A percentile compares a stretch with the other conserved stretches of the same genome.
These are phyloP conservation scores for Shargacucullia verbasci DNA, from an alignment of 2,888 invertebrate species.

Conservation along the genomic window DNA sequence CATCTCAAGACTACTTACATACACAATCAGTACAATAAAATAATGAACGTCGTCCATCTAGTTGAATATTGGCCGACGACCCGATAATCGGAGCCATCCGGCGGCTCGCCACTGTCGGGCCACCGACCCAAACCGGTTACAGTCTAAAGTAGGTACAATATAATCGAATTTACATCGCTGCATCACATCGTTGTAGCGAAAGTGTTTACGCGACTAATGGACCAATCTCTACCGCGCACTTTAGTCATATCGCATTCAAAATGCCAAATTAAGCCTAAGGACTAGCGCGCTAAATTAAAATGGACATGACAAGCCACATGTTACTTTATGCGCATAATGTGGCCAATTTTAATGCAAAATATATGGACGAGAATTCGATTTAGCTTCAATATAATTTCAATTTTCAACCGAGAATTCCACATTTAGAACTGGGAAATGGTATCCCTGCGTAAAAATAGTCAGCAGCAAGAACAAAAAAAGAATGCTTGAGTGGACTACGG, in stretches of 20 bases:
- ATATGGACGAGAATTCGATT: background rate
- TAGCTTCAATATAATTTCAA: background rate
- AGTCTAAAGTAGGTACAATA: slow-evolving; percentile 51
- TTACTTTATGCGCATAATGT: background rate
- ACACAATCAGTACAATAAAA: slow-evolving; percentile 53
- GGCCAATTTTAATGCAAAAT: background rate
- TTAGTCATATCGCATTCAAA: too few species aligned
- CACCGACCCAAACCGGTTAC: slow-evolving; percentile 63
- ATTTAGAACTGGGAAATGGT: background rate
- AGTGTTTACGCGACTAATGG: slow-evolving; percentile 14
- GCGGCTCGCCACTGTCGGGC: slow-evolving; percentile 56
- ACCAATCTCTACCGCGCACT: slow-evolving; percentile 2
- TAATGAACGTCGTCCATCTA: slow-evolving; percentile 60
- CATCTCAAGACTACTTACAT: slow-evolving; percentile 30
- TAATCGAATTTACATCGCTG: slow-evolving; percentile 47
- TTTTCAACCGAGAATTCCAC: background rate
- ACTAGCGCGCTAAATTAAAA: background rate
- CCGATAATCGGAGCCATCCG: slow-evolving; percentile 76
- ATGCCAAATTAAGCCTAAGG: background rate
- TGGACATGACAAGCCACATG: background rate
- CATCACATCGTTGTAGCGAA: slow-evolving; percentile 13
- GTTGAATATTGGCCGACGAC: slow-evolving; percentile 68
- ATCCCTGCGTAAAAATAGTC: background rate
- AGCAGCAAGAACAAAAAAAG: background rate
- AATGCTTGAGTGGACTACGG: background rate